A percentile compares a stretch with the other conserved stretches of the same genome.
These are phyloP conservation scores for Vidua macroura DNA, from an alignment of 2,113 vertebrate species.

Conservation along the genomic window DNA sequence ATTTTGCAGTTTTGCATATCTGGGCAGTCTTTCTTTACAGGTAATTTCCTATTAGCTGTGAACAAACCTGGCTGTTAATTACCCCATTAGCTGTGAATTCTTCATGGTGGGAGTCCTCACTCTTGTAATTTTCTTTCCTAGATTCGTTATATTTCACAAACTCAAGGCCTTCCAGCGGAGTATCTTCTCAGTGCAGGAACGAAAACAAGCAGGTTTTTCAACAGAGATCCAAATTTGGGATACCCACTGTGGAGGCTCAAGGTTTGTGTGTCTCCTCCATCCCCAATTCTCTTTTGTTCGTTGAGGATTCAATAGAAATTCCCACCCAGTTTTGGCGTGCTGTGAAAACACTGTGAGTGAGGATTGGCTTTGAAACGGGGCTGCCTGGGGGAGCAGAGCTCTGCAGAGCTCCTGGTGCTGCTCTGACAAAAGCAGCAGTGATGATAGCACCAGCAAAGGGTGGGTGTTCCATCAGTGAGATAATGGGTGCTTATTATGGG, in stretches of 20 bases:
- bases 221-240: conserved; percentile 92
- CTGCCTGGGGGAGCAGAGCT: not conserved
- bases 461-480: not conserved
- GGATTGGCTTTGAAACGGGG: not conserved
- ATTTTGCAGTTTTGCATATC: not conserved
- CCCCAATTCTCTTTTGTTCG: not conserved
- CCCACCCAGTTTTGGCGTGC: not conserved
- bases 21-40: not conserved
- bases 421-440: not conserved
- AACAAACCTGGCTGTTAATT: not conserved
- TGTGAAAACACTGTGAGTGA: not conserved
- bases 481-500: conserved; percentile 20
- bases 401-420: not conserved
- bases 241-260: conserved; percentile 97
- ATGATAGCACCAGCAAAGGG: not conserved
- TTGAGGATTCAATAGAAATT: not conserved
- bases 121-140: conserved; percentile 61
- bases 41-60: not conserved
- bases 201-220: conserved; percentile 97
- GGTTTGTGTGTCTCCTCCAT: conserved; percentile 73
- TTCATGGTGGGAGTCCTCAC: not conserved
- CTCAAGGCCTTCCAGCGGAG: conserved; percentile 95
- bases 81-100: not conserved
- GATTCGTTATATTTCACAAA: conserved; percentile 99
- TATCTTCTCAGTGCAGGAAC: conserved; percentile 97